Base-by-base conservation (phyloP, 2,113 vertebrate species). In the Lontra canadensis region DNA sequence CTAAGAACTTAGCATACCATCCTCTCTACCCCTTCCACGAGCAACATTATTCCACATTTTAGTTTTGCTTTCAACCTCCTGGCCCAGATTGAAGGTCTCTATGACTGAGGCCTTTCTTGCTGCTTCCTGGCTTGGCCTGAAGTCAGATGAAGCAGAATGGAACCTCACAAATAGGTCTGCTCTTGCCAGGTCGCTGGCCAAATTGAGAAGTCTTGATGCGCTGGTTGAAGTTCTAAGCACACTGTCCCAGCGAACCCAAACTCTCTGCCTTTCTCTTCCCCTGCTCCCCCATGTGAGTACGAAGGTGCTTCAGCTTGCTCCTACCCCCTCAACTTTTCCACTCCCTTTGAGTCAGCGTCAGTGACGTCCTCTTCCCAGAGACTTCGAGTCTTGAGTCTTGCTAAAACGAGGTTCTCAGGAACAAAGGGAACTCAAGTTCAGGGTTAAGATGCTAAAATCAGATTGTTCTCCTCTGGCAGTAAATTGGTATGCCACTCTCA, bases 361-460 rank as follows among this genome's bases (percentile, higher is more conserved):
- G 97, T 96, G 94, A 95, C 80, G 84, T 26, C 55, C 31, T 94
- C 36, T 96, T 93, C 84, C 84, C 98, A 76, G 96, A 97, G 55
- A 74, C 95, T 98, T 96, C 44, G 83, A 95, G 96, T 96, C 4
- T 36, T 36, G 74, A 73, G 71, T 92, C 88, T 96, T 97, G 84
- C 98, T 98, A 98, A 97, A 98, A 97, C 2, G 79, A 96, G 94
- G 84, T 96, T 98, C 96, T 97, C 93, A 0, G 97, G 97, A 97
- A 98, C 97, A 95, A 97, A 98, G 91, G 95, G 98, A 97, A 98
- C 97, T 98, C 55, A 86, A 98, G 97, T 96, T 92, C 1, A 39
- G 94, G 98, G 97, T 98, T 98, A 97, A 98, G 98, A 98, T 98
- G 98, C 98, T 98, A 88, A 95, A 98, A 98, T 96, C 14, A 18